Base-by-base conservation (phyloP, 2,888 invertebrate species). In the Synergus gifuensis region DNA sequence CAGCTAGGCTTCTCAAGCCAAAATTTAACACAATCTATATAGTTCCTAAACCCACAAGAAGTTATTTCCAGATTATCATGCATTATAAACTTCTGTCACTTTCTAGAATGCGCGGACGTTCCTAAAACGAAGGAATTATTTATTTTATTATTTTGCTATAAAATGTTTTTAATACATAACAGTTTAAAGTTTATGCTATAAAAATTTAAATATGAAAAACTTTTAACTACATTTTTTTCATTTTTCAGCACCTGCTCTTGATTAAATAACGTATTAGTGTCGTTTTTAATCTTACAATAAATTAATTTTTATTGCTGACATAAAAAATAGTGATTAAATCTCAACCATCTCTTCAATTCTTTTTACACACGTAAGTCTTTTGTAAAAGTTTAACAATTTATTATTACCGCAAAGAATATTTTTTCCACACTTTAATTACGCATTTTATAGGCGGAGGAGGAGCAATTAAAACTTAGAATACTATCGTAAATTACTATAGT, bases 391-490 rank as follows among this genome's bases (percentile, higher is more conserved):
- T 5, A 49, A 49, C 46, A 49, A 69, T 73, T 54, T 49, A 73
- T 73, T 49, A 73, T 54, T 73, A 7, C 36, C 36, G 36, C 46
- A 14, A 42, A 66, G n/a, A 73, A 73, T 73, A 49, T 73, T 54
- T 54, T 73, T 54, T 73, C 54, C 36, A 73, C 49, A 73, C 4
- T 73, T 73, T 73, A 73, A 54, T 73, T 73, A 73, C 54, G 9
- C 16, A 46, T 54, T 60, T 73, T 73, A 36, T 73, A 54, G 69
- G 49, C 9, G 54, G 28, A 54, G 36, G 69, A 73, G 49, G 36
- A 22, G 69, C 54, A 73, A 73, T 36, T 69, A 49, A 49, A 69
- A 54, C 49, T 49, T 69, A 49, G 49, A 49, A 69, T 69, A 49
- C 69, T 22, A 69, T 36, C 36, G 36, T 36, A 36, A 36, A 36